Base-by-base conservation (phyloP, 2,797 vertebrate species). In the Chaetophractus vellerosus region DNA sequence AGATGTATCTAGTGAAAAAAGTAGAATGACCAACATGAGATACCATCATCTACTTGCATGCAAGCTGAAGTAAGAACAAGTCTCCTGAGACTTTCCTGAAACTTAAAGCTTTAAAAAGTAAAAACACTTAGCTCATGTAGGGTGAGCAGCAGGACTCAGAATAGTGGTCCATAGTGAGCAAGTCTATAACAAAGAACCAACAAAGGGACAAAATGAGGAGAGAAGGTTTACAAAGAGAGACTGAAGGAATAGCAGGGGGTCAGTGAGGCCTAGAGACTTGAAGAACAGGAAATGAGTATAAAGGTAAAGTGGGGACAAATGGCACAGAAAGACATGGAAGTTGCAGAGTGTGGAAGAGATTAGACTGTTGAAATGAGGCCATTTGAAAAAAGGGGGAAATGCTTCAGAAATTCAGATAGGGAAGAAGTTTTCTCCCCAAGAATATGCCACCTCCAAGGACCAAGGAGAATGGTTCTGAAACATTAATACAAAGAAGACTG, bases 61-160 rank as follows among this genome's bases (percentile, higher is more conserved):
- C 0, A 57, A 26, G 28, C 33, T 88, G 52, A 64, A 11, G 4
- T 45, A 82, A 66, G 31, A 90, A 3, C 33, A 81, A 88, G 33
- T 61, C 52, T 87, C 48, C 81, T 38, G 8, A 93, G 16, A 86
- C n/a, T 84, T 52, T 52, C 41, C 61, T 85, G 9, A 89, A 95
- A 61, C 10, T 14, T 88, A 16, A 55, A 74, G 24, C 2, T 64
- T 89, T 80, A 10, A 63, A 72, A 36, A 71, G 1, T 16, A 16
- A 66, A 92, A 14, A 85, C 2, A 85, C 3, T 69, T 0, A 57
- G 82, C 59, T 90, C 36, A 31, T 66, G 33, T 0, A 50, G 6
- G 4, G 41, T 84, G 23, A 86, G 38, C n/a, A 95, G 24, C 21
- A 92, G 52, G 26, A 31, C 33, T 91, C 14, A 36, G 68, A 28